phyloP scores from a whole-genome alignment of 2,113 vertebrate genomes.

The Pampusana beccarii region DNA sequence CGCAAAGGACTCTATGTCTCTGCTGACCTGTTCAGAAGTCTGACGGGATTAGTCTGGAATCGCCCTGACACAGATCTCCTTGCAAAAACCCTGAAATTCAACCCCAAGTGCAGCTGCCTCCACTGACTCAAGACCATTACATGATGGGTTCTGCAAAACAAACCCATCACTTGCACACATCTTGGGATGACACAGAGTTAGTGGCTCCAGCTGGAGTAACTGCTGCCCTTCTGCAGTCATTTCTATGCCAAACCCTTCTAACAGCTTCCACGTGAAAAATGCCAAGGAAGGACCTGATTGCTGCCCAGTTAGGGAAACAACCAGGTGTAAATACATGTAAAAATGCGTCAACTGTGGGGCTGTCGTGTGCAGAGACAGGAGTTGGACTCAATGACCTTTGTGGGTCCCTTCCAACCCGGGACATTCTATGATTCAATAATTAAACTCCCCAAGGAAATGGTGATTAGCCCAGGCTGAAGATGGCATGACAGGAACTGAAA shows the following conservation, averaged over 20 bases:
- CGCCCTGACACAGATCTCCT: accelerated
- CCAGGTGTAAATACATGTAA: background rate
- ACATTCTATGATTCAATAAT: too few species aligned
- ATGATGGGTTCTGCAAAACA: background rate
- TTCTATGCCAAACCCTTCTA: background rate
- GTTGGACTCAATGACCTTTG: too few species aligned
- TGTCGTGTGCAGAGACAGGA: too few species aligned
- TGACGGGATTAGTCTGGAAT: accelerated
- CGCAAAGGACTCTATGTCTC: background rate
- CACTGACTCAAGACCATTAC: background rate
- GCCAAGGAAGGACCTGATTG: too few species aligned
- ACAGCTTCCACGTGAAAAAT: background rate
- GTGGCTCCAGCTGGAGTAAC: background rate
- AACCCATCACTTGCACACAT: background rate
- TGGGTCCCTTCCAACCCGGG: too few species aligned
- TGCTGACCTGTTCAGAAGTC: background rate
- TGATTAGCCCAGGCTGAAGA: background rate
- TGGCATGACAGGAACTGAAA: background rate
- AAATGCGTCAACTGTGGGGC: too few species aligned
- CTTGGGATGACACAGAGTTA: background rate
- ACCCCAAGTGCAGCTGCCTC: background rate
- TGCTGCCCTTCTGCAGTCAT: background rate
- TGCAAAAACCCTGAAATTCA: background rate
- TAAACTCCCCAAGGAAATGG: background rate
- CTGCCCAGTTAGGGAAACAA: background rate